phyloP scores from a whole-genome alignment of 2,888 invertebrate genomes.

The Sepiola atlantica region DNA sequence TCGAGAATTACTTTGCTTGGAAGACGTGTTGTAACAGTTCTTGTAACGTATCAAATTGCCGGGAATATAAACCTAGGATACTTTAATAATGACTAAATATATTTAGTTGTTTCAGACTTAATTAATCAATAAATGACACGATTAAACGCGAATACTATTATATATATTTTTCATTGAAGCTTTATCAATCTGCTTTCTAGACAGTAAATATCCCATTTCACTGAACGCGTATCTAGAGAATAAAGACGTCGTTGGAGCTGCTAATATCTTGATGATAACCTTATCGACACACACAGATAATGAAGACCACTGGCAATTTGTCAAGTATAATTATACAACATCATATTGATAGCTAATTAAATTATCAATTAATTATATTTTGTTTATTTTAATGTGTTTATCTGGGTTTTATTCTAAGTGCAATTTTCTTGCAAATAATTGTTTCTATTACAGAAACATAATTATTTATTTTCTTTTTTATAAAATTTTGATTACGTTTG shows the following conservation, averaged over 20 bases:
- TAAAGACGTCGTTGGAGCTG: not conserved
- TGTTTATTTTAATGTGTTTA: too few relatives aligned
- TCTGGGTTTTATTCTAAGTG: too few relatives aligned
- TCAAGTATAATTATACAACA: not conserved
- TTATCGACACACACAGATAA: not conserved
- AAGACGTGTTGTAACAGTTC: too few relatives aligned
- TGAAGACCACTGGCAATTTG: not conserved
- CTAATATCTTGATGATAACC: not conserved
- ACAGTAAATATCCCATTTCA: not conserved
- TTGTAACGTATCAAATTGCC: too few relatives aligned
- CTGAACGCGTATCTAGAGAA: not conserved
- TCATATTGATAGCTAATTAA: not conserved
- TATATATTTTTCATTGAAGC: not conserved
- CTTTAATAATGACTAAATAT: not conserved
- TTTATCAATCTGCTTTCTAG: not conserved
- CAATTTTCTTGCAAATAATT: too few relatives aligned
- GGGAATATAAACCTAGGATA: not conserved
- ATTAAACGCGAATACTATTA: not conserved
- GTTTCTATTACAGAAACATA: too few relatives aligned
- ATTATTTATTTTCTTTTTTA: too few relatives aligned
- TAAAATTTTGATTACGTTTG: too few relatives aligned
- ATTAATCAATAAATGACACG: not conserved
- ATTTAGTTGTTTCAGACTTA: not conserved
- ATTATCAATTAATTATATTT: conserved; percentile 32
- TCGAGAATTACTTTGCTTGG: too few relatives aligned